Evolutionary conservation across 2,888 invertebrate species (phyloP).

Genomic region (Endotricha flammealis): DNA sequence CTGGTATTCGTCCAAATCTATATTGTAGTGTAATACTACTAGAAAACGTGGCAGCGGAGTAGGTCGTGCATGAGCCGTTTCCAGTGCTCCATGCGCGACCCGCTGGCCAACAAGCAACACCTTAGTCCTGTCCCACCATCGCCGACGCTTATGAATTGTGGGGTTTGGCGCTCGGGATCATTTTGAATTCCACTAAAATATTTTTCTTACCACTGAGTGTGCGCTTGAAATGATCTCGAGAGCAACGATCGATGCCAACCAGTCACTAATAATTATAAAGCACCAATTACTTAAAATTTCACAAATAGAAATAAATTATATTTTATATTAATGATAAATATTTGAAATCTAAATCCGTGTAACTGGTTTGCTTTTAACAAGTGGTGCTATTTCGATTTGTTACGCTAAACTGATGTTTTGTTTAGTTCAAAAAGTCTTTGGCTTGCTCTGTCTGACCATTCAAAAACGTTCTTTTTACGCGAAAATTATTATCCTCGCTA

Average conservation of each 20-base stretch:
- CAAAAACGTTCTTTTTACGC: too few species aligned
- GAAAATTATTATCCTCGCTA: too few species aligned
- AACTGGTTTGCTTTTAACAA: conserved; percentile 13
- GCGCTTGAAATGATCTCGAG: background rate
- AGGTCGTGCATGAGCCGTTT: conserved; percentile 10
- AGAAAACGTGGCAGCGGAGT: too few species aligned
- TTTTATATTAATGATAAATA: conserved; percentile 3
- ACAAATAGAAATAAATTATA: background rate
- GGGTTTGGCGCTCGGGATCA: conserved; percentile 1
- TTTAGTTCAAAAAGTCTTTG: background rate
- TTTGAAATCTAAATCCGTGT: conserved; percentile 3
- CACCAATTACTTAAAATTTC: background rate
- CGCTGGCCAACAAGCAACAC: background rate
- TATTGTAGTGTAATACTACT: too few species aligned
- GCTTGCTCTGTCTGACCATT: too few species aligned
- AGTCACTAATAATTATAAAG: conserved; percentile 3
- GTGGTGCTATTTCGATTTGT: conserved; percentile 11
- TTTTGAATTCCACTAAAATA: background rate
- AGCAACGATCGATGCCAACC: background rate
- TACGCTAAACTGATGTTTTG: conserved; percentile 4
- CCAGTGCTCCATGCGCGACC: background rate
- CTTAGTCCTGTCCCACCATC: background rate
- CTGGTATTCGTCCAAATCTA: too few species aligned
- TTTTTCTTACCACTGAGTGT: background rate
- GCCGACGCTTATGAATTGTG: background rate